These are phyloP conservation scores for Agrilus planipennis DNA, from an alignment of 1,140 invertebrate species.

Conservation along the genomic window DNA sequence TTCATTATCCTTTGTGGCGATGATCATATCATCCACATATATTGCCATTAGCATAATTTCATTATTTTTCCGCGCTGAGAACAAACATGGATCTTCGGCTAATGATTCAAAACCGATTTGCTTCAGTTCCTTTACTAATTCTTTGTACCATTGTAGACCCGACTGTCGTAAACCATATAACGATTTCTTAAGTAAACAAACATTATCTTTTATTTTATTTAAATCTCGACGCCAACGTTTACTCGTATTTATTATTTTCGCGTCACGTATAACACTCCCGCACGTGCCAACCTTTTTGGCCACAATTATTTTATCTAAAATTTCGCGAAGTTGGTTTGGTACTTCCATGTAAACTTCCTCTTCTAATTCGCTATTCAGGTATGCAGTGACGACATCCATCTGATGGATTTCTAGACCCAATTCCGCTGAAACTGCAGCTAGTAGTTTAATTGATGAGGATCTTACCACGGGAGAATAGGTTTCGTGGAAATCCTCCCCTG, in stretches of 20 bases:
- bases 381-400: conserved; percentile 19
- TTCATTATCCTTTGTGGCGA: no score
- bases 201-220: conserved; percentile 1
- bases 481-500: conserved; percentile 28
- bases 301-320: neutral
- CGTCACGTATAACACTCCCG: neutral
- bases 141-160: conserved; percentile 20
- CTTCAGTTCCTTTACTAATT: conserved; percentile 11
- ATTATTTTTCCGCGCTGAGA: no score
- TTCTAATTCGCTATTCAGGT: conserved; percentile 14
- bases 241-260: no score
- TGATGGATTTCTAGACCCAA: conserved; percentile 17
- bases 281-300: neutral
- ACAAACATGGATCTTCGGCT: neutral
- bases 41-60: no score
- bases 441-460: conserved; percentile 15
- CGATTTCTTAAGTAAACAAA: conserved; percentile 14
- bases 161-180: conserved; percentile 32
- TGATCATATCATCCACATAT: no score
- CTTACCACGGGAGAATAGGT: conserved; percentile 27
- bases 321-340: conserved; percentile 3
- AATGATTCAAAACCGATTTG: neutral
- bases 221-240: neutral
- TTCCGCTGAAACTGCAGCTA: conserved; percentile 15
- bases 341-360: conserved; percentile 7